Base-by-base conservation (phyloP, 2,113 vertebrate species). In the Gopherus flavomarginatus region DNA sequence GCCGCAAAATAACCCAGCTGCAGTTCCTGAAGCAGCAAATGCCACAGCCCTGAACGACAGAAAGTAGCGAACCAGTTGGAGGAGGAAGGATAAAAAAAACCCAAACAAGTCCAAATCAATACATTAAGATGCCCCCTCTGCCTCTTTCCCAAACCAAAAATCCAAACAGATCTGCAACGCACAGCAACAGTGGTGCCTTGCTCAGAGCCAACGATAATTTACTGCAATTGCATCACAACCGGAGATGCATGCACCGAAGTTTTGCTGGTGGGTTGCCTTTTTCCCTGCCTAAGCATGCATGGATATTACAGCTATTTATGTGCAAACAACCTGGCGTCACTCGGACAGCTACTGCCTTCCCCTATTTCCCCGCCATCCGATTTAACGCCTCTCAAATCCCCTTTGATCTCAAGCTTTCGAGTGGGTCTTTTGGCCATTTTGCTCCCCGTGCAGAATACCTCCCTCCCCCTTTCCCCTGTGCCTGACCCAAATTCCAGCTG, bases 211-310 rank as follows among this genome's bases (percentile, higher is more conserved):
- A 92, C 92, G 94, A 95, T 85, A 82, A 2, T 26, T 47, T 47
- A 22, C 57, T 6, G 83, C 86, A 81, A 31, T 96, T 96, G 95
- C 94, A 96, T 94, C 96, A 96, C 94, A 29, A 5, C 47, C 6
- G 49, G 2, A 92, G 59, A 84, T 2, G 1, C 24, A 86, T 2
- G 1, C 24, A 22, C 87, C 62, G 9, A 72, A 90, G 72, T 90
- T 87, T 42, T 16, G 57, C 59, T 8, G 1, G 87, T 1, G 12
- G 85, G 75, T 31, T 57, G 87, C 11, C 77, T 75, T 89, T 86
- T 47, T 47, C 83, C 3, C 0, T 1, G 5, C 44, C 62, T 1
- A 11, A 29, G 52, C 38, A 8, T 0, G 38, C 88, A 52, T 5
- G 11, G 1, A 2, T 6, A 38, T 10, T 52, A 11, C 52, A 77